Evolutionary conservation across 2,888 invertebrate genomes (phyloP), one percentile per base, ranked within the genome.

Genomic region (Ochropacha duplaris): DNA sequence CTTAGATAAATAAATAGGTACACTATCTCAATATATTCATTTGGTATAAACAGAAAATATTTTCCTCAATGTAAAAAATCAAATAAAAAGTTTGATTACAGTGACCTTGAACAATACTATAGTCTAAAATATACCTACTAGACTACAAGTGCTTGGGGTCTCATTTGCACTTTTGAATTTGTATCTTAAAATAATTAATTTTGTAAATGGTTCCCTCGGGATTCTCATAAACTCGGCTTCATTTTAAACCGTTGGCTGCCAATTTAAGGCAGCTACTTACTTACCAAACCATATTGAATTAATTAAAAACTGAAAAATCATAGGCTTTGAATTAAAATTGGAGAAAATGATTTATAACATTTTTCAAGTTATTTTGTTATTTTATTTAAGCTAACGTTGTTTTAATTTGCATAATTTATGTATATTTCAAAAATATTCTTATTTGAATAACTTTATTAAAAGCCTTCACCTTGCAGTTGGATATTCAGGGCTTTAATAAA

Each of bases 131-230:
- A 16, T 31, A 31, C 31, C 31, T 31, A 50, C n/a, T 22, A 52
- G 52, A 14, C 34, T n/a, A n/a, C n/a, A n/a, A 22, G 31, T 34
- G 31, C 31, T 31, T 52, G 31, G 31, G 34, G 31, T 14, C 52
- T 31, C 52, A 52, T 31, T 52, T 52, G 52, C 52, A 52, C 52
- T 52, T 52, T 69, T 69, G 57, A 68, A 66, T 71, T 62, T 59
- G 60, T 72, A 67, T 71, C 69, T 69, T 57, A 67, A 71, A 72
- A 74, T 76, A 75, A 76, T 72, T 72, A 65, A 63, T 57, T 69
- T 66, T 59, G 64, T 71, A 68, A 77, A 78, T 70, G 72, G 62
- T 66, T 58, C 75, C 72, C 66, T 34, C 36, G 74, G 70, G 79
- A 73, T 61, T 64, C 62, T 69, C 68, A 60, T 68, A 71, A 69